Conservation (phyloP, 1,140 invertebrate species). For the Thrips palmi region DNA sequence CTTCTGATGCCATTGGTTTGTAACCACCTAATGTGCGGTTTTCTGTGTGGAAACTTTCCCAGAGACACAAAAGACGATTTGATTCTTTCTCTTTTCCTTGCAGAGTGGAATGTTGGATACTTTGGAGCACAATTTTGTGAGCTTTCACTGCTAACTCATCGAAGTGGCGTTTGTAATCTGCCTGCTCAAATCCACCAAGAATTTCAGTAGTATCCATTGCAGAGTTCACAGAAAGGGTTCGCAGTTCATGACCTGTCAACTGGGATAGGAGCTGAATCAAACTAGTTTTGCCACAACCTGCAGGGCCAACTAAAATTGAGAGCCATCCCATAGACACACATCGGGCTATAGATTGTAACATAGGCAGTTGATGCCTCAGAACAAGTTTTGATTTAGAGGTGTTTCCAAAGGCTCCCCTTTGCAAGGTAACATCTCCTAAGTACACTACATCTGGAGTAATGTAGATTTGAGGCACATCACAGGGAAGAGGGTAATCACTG, state of each 20-base stretch:
- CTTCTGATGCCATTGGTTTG: too few relatives aligned
- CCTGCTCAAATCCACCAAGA: slow-evolving; percentile 88
- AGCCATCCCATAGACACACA: slow-evolving; percentile 86
- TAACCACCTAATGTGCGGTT: too few relatives aligned
- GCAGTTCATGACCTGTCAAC: slow-evolving; percentile 51
- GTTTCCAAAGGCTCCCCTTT: slow-evolving; percentile 19
- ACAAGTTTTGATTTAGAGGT: slow-evolving; percentile 26
- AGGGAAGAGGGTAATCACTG: slow-evolving; percentile 27
- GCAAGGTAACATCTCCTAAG: slow-evolving; percentile 36
- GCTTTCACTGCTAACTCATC: slow-evolving; percentile 8
- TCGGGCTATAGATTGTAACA: slow-evolving; percentile 54
- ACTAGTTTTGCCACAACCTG: slow-evolving; percentile 65
- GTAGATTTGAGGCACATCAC: slow-evolving; percentile 26
- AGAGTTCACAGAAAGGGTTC: slow-evolving; percentile 69
- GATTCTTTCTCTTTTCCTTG: slow-evolving; percentile 4
- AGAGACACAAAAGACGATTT: slow-evolving; percentile 7
- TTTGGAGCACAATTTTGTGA: too few relatives aligned
- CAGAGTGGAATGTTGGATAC: too few relatives aligned
- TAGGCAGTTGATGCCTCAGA: slow-evolving; percentile 41
- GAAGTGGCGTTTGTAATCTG: slow-evolving; percentile 11
- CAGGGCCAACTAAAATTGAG: slow-evolving; percentile 65
- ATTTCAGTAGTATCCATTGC: slow-evolving; percentile 92
- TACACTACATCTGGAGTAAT: slow-evolving; percentile 30
- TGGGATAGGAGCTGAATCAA: slow-evolving; percentile 57
- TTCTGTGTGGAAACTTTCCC: neutral